Evolutionary conservation across 2,797 vertebrate genomes (phyloP).

Genomic region (Chiroxiphia lanceolata): DNA sequence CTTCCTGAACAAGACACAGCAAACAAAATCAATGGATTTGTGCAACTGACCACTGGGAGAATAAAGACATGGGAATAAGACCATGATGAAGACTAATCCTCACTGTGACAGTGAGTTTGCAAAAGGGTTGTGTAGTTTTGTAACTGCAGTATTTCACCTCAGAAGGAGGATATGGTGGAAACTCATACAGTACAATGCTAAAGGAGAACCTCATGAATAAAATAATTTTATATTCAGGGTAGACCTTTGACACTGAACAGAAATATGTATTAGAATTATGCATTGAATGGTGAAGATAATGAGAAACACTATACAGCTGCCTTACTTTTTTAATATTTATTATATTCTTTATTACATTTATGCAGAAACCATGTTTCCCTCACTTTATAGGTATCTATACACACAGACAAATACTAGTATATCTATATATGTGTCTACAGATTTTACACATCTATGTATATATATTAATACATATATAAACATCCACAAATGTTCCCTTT

Average conservation of each 20-base stretch:
- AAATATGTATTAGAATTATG: background rate
- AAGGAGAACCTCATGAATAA: background rate
- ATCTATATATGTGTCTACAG: background rate
- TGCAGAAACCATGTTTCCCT: background rate
- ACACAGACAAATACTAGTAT: background rate
- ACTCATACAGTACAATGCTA: background rate
- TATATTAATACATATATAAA: background rate
- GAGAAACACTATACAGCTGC: background rate
- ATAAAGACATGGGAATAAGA: background rate
- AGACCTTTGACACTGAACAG: background rate
- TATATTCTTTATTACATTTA: background rate
- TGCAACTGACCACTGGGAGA: background rate
- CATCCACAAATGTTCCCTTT: background rate
- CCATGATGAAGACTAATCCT: background rate
- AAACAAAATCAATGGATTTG: background rate
- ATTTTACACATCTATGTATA: background rate
- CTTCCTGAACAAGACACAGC: background rate
- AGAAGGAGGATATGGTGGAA: background rate
- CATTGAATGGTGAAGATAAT: background rate
- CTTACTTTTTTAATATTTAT: background rate
- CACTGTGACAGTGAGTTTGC: background rate
- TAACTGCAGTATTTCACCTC: background rate
- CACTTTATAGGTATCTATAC: background rate
- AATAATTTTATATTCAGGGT: background rate
- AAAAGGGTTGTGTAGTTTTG: background rate